Base-by-base conservation (phyloP, 23 tunicate species). In the Ciona savignyi region DNA sequence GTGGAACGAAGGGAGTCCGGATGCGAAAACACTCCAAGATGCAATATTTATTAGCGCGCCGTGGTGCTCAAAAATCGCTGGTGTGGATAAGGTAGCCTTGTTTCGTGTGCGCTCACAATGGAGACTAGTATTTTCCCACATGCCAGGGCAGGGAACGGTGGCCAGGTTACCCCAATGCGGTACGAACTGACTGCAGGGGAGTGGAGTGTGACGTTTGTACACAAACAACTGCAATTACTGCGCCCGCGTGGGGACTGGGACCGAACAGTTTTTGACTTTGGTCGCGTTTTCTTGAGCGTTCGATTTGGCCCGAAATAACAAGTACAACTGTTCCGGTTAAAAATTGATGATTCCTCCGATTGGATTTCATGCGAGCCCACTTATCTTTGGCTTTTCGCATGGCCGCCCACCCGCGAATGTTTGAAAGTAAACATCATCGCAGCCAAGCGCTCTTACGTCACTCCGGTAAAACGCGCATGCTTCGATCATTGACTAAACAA, bases 331-430 rank as follows among this genome's bases (percentile, higher is more conserved):
- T n/a, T n/a, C 56, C 9, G 56, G 56, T 42, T 42, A 42, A 42
- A 42, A 42, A 42, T 15, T 42, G 56, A 42, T 15, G 56, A 42
- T 6, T n/a, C 56, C 56, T 6, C 15, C 56, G 56, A 42, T 42
- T 15, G 15, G 15, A 42, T 42, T 42, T 42, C 56, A 42, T 42
- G 9, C 11, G 15, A 42, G 15, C 9, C 56, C 67, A 63, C 28
- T 23, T 63, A 23, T 63, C 67, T 63, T 63, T 4, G 24, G 28
- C 4, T 63, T 71, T 15, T 19, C 76, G 76, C 63, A 25, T 35
- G 19, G 35, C 27, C 63, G 29, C 22, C 63, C 76, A 71, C 29
- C 66, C 76, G 76, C 34, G 35, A 71, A 34, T 71, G 76, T 71
- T 71, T 71, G 76, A 34, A 71, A 71, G 31, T 34, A 71, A 21